A percentile compares a stretch with the other conserved stretches of the same genome.
These are phyloP conservation scores for Drosophila kepulauana DNA, from an alignment of 1,140 invertebrate species.

Conservation along the genomic window DNA sequence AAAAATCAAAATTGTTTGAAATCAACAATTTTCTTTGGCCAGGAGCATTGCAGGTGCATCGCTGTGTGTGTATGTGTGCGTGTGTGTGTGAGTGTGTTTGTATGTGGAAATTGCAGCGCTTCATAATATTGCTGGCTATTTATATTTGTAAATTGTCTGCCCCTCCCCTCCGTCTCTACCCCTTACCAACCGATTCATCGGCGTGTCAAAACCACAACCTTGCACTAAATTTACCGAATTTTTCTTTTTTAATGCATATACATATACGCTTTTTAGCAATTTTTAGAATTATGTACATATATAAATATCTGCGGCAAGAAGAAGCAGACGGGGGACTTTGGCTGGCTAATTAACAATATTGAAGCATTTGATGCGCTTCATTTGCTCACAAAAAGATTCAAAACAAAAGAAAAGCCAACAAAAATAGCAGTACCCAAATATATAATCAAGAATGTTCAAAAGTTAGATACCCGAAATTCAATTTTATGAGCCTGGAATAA, in stretches of 20 bases:
- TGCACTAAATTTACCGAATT: slow-evolving; percentile 64
- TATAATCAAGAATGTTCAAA: too few species aligned
- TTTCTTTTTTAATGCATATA: slow-evolving; percentile 7
- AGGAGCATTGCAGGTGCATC: slow-evolving; percentile 22
- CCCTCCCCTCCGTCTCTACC: slow-evolving; percentile 8
- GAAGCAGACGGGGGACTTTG: not conserved
- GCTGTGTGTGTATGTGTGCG: slow-evolving; percentile 15
- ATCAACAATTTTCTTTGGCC: slow-evolving; percentile 16
- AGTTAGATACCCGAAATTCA: too few species aligned
- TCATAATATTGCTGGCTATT: slow-evolving; percentile 60
- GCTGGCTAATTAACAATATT: slow-evolving; percentile 29
- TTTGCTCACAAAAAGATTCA: slow-evolving; percentile 10
- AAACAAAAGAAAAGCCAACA: not conserved
- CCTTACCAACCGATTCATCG: slow-evolving; percentile 34
- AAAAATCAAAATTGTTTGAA: slow-evolving; percentile 40
- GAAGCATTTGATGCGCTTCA: slow-evolving; percentile 43
- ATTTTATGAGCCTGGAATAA: too few species aligned
- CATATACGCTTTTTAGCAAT: slow-evolving; percentile 46
- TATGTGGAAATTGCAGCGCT: slow-evolving; percentile 52
- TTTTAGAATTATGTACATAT: slow-evolving; percentile 71
- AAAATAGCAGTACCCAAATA: not conserved
- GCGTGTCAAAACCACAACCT: slow-evolving; percentile 78
- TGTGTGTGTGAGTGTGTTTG: slow-evolving; percentile 29
- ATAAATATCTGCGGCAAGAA: slow-evolving; percentile 29
- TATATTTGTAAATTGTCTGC: slow-evolving; percentile 70